A percentile compares a stretch with the other conserved stretches of the same genome.
Conservation (phyloP, 2,113 vertebrate species). For the Myodes glareolus region DNA sequence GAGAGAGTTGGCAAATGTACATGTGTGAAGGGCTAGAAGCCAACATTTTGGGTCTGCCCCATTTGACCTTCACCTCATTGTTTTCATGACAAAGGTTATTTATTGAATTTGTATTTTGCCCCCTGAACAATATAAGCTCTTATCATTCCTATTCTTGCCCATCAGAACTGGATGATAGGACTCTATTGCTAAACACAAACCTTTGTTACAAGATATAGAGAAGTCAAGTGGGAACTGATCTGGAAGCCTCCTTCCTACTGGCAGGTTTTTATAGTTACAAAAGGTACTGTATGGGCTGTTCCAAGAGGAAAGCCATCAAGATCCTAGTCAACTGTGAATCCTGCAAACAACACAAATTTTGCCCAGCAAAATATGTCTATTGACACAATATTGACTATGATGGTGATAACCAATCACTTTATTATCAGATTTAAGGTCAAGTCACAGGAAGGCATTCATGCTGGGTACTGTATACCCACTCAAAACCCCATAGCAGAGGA, state of each 20-base stretch:
- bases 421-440: not conserved
- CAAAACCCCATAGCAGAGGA: not conserved
- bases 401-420: not conserved
- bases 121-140: not conserved
- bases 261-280: not conserved
- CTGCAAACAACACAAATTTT: not conserved
- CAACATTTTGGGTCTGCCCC: not conserved
- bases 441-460: not conserved
- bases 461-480: not conserved
- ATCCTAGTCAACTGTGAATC: not conserved
- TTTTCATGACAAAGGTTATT: not conserved
- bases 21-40: not conserved
- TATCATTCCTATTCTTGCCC: not conserved
- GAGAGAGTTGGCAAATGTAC: too few relatives aligned
- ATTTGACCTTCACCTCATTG: not conserved
- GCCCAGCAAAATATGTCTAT: not conserved
- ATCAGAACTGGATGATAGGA: not conserved
- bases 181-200: not conserved
- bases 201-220: not conserved
- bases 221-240: not conserved
- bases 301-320: not conserved
- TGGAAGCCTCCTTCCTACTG: not conserved
- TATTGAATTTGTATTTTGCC: not conserved
- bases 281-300: not conserved
- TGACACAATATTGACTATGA: not conserved